Evolutionary conservation across 2,113 vertebrate genomes (phyloP).

Genomic region (Rattus rattus): DNA sequence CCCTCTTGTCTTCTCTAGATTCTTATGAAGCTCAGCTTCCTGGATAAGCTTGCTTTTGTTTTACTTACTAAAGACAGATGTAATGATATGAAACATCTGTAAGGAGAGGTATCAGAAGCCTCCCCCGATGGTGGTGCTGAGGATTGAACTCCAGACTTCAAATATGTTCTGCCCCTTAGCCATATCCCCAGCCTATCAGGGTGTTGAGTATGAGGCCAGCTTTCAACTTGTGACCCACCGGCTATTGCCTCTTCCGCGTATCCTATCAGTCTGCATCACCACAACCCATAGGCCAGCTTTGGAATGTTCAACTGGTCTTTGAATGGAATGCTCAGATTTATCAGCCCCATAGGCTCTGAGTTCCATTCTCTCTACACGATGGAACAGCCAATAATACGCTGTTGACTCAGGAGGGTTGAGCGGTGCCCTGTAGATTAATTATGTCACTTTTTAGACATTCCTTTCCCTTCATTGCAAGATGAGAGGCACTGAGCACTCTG

Average conservation of each 20-base stretch:
- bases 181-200: background rate
- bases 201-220: background rate
- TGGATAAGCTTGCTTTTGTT: slow-evolving; percentile 2
- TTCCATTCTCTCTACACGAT: background rate
- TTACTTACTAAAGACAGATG: background rate
- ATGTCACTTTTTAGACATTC: background rate
- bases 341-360: background rate
- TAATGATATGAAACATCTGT: background rate
- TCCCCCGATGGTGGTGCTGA: background rate
- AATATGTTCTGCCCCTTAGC: background rate
- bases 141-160: background rate
- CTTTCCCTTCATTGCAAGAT: background rate
- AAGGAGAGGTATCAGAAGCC: background rate
- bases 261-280: background rate
- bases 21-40: slow-evolving; percentile 24
- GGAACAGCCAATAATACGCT: background rate
- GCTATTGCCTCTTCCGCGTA: no score
- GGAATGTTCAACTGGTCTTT: background rate
- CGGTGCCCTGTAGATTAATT: background rate
- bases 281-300: background rate
- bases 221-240: background rate
- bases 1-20: background rate
- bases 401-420: background rate
- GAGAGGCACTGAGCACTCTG: background rate
- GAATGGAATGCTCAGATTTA: background rate